Evolutionary conservation across 2,888 invertebrate genomes (phyloP), one percentile per base, ranked within the genome.

Genomic region (Cartodere bifasciata): DNA sequence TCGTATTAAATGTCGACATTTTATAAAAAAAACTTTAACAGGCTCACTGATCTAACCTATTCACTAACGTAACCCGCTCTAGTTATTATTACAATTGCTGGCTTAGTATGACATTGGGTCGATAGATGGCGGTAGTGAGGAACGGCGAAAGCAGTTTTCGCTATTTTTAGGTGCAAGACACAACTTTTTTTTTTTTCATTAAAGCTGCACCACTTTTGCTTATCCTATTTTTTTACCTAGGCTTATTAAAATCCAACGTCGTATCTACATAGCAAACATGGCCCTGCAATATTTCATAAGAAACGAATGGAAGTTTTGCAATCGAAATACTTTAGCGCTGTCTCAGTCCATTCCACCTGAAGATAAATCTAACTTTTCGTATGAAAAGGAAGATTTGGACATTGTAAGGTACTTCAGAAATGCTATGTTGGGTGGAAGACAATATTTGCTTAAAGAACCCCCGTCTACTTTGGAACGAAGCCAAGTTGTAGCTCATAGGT

Each of bases 271-370:
- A 13, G 79, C 87, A 0, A 76, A 79, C 47, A 62, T 65, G 31
- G 80, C 80, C 0, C 53, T 92, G 2, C 63, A 70, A 9, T 80
- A 79, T 53, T 92, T 87, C 50, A 65, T 80, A 1, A 67, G 65
- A 1, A 74, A 80, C 45, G 70, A 81, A 40, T 94, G 91, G 91
- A 61, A 60, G 1, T 87, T 88, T 46, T 55, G 60, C 26, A 83
- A 82, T 41, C 51, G 64, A 0, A 79, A 79, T 42, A 62, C 73
- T 30, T 41, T 68, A 3, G 50, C 48, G 1, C 58, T 81, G n/a
- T 62, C 72, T 17, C 53, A 63, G 0, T 47, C 53, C 1, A 47
- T 79, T 20, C 61, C 66, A 26, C 52, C 57, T 0, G 48, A 55
- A 10, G 78, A 76, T 35, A 37, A 42, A 11, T 52, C 67, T 10